These are phyloP conservation scores for Tragulus kanchil DNA, from an alignment of 2,113 vertebrate genomes.

Conservation along the genomic window DNA sequence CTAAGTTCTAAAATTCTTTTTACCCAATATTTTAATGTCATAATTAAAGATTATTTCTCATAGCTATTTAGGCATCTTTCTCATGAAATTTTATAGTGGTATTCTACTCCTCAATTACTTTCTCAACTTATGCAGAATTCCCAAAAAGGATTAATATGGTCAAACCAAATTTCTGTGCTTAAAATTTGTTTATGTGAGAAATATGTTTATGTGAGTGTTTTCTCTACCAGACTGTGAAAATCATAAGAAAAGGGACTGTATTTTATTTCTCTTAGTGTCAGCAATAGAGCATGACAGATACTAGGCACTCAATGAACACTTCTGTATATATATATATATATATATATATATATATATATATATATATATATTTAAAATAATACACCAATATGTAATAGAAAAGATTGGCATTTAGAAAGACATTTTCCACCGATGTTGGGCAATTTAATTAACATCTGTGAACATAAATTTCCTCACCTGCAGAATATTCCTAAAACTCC, in stretches of 20 bases:
- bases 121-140: constrained; percentile 20
- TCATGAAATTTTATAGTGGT: not conserved
- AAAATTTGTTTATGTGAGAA: not conserved
- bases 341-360: not conserved
- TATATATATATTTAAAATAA: not conserved
- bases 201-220: not conserved
- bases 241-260: not conserved
- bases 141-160: not conserved
- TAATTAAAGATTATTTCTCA: constrained; percentile 9
- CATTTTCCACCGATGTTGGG: not conserved
- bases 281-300: not conserved
- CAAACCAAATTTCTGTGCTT: not conserved
- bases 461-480: constrained; percentile 5
- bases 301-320: not conserved
- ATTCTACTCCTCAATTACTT: not conserved
- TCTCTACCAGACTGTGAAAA: not conserved
- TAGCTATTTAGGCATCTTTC: not conserved
- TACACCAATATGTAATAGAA: not conserved
- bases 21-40: not conserved
- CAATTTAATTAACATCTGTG: constrained; percentile 17
- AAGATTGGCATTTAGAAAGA: not conserved
- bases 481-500: not conserved
- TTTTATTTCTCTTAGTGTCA: not conserved
- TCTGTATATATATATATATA: not conserved
- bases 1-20: not conserved